Base-by-base conservation (phyloP, 2,888 invertebrate species). In the Epirrhoe tristata region DNA sequence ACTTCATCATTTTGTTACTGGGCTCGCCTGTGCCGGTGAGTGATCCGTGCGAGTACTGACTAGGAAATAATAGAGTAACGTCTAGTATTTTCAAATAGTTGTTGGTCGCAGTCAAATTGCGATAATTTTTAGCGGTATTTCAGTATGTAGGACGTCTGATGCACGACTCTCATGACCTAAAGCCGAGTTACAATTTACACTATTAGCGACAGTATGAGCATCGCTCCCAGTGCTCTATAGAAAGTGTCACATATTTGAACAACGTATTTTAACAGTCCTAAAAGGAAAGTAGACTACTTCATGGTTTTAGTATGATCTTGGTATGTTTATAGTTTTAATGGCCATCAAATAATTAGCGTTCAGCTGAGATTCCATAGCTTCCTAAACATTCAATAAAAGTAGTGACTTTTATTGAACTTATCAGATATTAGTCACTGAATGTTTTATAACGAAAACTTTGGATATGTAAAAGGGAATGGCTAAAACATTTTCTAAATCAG, bases 121-220 rank as follows among this genome's bases (percentile, higher is more conserved):
- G 92, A 85, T 93, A 93, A 93, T 93, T 93, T 81, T 79, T 92
- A 88, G 89, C 93, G 93, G 93, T 92, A 90, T 86, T 81, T 66
- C 59, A 74, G 81, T 85, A 91, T 90, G 88, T 93, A 75, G 93
- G 83, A 86, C 92, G 78, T 62, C 77, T 77, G 78, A 81, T 75
- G 79, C 91, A 92, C 91, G 91, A 90, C 80, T 77, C 76, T 74
- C 78, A 81, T 85, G 88, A 86, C 84, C 88, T 79, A 75, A 78
- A 81, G 77, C 78, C 72, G 72, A 77, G 78, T 79, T 82, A 82
- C 84, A 90, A 90, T 93, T 93, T 88, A 85, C 91, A 90, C 87
- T 82, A 82, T 91, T 93, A 93, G 88, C 89, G 77, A 75, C 75
- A 79, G 82, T 81, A 86, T 85, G 81, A 86, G 86, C 86, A 85